phyloP scores from a whole-genome alignment of 1,140 invertebrate species.

The Geopemphigus sp. region DNA sequence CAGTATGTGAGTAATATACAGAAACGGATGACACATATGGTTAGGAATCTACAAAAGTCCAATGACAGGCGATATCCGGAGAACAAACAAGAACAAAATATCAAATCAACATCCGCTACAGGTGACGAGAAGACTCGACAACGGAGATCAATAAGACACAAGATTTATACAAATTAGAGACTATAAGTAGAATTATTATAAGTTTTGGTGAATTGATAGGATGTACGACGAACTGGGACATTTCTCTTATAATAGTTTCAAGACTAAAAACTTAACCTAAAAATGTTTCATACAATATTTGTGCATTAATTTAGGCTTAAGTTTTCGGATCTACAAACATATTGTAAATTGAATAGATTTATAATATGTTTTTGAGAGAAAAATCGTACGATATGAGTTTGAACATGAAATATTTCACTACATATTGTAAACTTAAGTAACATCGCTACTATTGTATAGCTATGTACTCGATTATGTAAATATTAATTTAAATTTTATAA shows the following conservation, averaged over 20 bases:
- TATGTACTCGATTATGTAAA: slow-evolving; percentile 16
- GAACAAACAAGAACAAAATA: neutral
- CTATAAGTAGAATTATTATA: neutral
- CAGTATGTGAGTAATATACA: slow-evolving; percentile 59
- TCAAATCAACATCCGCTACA: neutral
- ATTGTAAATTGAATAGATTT: slow-evolving; percentile 29
- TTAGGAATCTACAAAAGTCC: slow-evolving; percentile 54
- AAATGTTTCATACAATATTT: neutral
- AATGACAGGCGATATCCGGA: slow-evolving; percentile 8
- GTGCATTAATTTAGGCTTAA: neutral
- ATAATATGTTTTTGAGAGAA: slow-evolving; percentile 44
- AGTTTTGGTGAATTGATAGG: slow-evolving; percentile 42
- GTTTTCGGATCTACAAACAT: slow-evolving; percentile 41
- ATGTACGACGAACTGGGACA: slow-evolving; percentile 36
- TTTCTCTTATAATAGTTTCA: slow-evolving; percentile 40
- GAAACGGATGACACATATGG: slow-evolving; percentile 55
- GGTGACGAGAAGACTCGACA: neutral
- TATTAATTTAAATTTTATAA: slow-evolving; percentile 40
- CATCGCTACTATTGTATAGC: slow-evolving; percentile 13
- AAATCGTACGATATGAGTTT: slow-evolving; percentile 21
- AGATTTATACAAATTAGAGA: slow-evolving; percentile 19
- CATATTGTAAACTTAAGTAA: slow-evolving; percentile 34
- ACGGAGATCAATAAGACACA: slow-evolving; percentile 38
- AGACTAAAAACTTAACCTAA: slow-evolving; percentile 40
- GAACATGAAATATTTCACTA: neutral